phyloP scores from a whole-genome alignment of 2,113 vertebrate species.

The Cisticola juncidis region DNA sequence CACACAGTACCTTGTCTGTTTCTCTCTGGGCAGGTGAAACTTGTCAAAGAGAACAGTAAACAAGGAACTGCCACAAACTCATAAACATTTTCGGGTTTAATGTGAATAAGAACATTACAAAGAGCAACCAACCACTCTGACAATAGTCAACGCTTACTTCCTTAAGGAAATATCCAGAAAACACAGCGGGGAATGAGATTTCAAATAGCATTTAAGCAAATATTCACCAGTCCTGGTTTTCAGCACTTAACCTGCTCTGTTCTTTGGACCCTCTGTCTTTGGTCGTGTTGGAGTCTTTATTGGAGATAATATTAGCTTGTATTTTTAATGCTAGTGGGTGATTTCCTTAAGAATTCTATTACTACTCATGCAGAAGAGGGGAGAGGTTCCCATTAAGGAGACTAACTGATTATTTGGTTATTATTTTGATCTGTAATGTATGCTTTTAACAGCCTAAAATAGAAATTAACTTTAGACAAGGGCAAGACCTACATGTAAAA shows the following conservation, averaged over 20 bases:
- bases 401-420: not conserved
- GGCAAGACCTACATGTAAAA: constrained; percentile 8
- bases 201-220: not conserved
- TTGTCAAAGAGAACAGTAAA: constrained; percentile 43
- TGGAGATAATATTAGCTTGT: not conserved
- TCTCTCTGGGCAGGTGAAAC: not conserved
- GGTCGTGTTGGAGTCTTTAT: not conserved
- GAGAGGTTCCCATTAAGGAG: not conserved
- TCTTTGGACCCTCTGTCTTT: not conserved
- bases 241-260: not conserved
- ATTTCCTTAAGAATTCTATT: not conserved
- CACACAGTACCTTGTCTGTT: constrained; percentile 33
- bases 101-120: constrained; percentile 7
- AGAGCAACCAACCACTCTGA: not conserved
- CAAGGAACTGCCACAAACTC: not conserved
- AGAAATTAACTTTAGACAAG: constrained; percentile 15
- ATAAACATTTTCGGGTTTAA: not conserved
- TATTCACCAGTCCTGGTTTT: not conserved
- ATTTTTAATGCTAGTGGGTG: not conserved
- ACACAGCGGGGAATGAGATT: not conserved
- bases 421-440: constrained; percentile 30
- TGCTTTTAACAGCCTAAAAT: not conserved
- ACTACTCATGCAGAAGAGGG: not conserved
- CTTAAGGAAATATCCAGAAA: not conserved
- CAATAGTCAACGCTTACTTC: not conserved